Base-by-base conservation (phyloP, 1,140 invertebrate genomes). In the Zaprionus camerounensis region DNA sequence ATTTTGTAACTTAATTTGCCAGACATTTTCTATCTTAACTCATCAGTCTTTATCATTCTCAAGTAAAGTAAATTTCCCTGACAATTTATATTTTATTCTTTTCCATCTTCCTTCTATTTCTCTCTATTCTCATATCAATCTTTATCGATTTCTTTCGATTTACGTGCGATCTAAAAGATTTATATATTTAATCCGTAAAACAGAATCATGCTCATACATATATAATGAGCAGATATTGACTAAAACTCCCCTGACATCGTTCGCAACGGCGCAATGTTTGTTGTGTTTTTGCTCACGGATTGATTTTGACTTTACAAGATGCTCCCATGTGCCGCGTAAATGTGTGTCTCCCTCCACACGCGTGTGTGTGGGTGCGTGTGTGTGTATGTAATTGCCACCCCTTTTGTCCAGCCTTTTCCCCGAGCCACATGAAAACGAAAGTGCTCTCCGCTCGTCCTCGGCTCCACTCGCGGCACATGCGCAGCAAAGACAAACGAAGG, bases 271-370 rank as follows among this genome's bases (percentile, higher is more conserved):
- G 66, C 38, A 73, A 61, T 61, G 67, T 71, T 80, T 80, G 69
- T 78, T 71, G 38, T 81, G 55, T 78, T 28, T 63, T 79, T 62
- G 70, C 74, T 69, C 22, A 22, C 66, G 64, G 65, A 87, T 81
- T 86, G 83, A 87, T 67, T 82, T 82, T 77, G 72, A 82, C 72
- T 72, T 79, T 71, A 67, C 56, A 71, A 67, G 70, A 81, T 81
- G 77, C 77, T 76, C 56, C 28, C 38, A 28, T 57, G 59, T 56
- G 51, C 17, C 24, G 15, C 24, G 13, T 20, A 6, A 24, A 38
- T 56, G 67, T 26, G 63, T 56, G 62, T 64, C 66, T 66, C 53
- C 22, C 53, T 20, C 20, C 31, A 34, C 31, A 31, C 31, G 3
- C 9, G 46, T 55, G 12, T 24, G 67, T 74, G 53, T 59, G 63